A percentile compares a stretch with the other conserved stretches of the same genome.
These are phyloP conservation scores for Acronicta aceris DNA, from an alignment of 2,888 invertebrate genomes.

Conservation along the genomic window DNA sequence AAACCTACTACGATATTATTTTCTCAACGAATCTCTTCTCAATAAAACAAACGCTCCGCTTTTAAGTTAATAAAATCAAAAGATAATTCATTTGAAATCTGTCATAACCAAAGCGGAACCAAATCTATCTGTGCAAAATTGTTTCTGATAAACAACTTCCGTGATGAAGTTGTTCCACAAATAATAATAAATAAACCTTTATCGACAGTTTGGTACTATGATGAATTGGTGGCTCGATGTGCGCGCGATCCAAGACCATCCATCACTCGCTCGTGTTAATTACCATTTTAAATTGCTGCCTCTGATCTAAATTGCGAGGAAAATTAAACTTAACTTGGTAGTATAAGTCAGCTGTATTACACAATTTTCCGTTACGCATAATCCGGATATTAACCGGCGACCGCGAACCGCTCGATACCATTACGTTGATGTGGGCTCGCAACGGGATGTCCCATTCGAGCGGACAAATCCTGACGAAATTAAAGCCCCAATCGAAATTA, in stretches of 20 bases:
- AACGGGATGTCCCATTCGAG: slow-evolving; percentile 63
- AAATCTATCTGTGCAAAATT: slow-evolving; percentile 29
- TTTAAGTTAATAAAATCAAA: slow-evolving; percentile 13
- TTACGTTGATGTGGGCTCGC: slow-evolving; percentile 63
- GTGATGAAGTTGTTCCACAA: slow-evolving; percentile 57
- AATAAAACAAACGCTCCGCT: slow-evolving; percentile 7
- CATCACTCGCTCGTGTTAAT: slow-evolving; percentile 78
- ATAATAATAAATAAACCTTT: slow-evolving; percentile 62
- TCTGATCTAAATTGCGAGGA: slow-evolving; percentile 70
- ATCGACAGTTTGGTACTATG: slow-evolving; percentile 63
- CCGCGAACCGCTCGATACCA: slow-evolving; percentile 60
- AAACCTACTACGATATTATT: no score
- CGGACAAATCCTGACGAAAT: slow-evolving; percentile 72
- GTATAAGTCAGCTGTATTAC: slow-evolving; percentile 39
- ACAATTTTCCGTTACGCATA: slow-evolving; percentile 54
- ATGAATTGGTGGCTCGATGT: slow-evolving; percentile 65
- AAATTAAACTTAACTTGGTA: slow-evolving; percentile 63
- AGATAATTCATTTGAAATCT: slow-evolving; percentile 25
- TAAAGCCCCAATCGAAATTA: slow-evolving; percentile 73
- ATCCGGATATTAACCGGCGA: slow-evolving; percentile 58
- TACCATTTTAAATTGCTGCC: slow-evolving; percentile 81
- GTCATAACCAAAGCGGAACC: slow-evolving; percentile 1
- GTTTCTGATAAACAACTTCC: slow-evolving; percentile 46
- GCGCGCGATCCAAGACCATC: slow-evolving; percentile 63
- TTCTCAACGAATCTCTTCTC: background rate